Base-by-base conservation (phyloP, 1,140 invertebrate species). In the Drosophila equinoxialis region DNA sequence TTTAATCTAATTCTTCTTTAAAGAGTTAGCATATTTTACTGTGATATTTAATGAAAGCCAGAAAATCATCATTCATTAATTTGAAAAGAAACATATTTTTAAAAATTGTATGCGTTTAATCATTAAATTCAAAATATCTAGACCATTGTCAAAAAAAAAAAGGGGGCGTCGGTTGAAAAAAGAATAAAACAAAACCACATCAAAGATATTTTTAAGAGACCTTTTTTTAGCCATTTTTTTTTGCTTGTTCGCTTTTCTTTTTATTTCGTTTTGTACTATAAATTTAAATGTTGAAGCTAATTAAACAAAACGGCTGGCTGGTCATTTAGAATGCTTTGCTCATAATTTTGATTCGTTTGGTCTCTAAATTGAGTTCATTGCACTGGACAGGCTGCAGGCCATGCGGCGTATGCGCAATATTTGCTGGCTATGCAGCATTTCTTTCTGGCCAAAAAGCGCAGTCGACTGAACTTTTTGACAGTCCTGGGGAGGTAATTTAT, bases 401-500 rank as follows among this genome's bases (percentile, higher is more conserved):
- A 83, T 73, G 79, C 84, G 83, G 84, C 83, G 83, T 87, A 87
- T 87, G 84, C 83, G 83, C 83, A 87, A 87, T 87, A 89, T 87
- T 89, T 89, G 83, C 83, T 87, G 73, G 84, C 74, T 89, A 70
- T 84, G 84, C 83, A 87, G 84, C 83, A 89, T 89, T 87, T 84
- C 80, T 89, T 87, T 87, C 68, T 78, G 67, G 84, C 84, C 77
- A 72, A 74, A 89, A 87, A 51, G 45, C 84, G 77, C 84, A 89
- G 84, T 81, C 74, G 89, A 85, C 80, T 89, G 84, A 89, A 89
- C 84, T 89, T 81, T 89, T 81, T 89, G 84, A 89, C 84, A 89
- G 84, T 84, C 71, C 74, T 74, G 68, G 60, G 71, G 71, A 60
- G 55, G 77, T 89, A 89, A 89, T 89, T 89, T 89, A 89, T 89